Evolutionary conservation across 2,888 invertebrate species (phyloP).

Genomic region (Chydorus sphaericus): DNA sequence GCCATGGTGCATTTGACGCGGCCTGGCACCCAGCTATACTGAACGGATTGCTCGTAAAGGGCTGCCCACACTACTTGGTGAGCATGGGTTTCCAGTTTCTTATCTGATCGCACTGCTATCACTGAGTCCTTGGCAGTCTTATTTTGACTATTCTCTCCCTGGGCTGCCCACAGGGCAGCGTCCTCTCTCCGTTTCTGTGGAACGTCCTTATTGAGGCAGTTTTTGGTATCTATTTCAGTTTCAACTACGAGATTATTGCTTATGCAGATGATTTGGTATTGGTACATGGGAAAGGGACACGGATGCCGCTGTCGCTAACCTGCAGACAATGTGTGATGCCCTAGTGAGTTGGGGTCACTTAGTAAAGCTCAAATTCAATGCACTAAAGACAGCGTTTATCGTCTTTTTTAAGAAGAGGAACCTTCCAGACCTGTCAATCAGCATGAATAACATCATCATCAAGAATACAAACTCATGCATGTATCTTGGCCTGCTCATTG

Average conservation of each 20-base stretch:
- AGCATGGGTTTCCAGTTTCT: neutral
- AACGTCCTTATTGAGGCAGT: neutral
- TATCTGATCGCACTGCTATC: too few species aligned
- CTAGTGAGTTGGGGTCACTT: neutral
- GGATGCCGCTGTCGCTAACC: neutral
- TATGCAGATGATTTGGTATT: slow-evolving; percentile 1
- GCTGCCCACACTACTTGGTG: neutral
- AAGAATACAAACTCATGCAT: neutral
- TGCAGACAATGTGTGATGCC: neutral
- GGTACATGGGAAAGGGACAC: neutral
- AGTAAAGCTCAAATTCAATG: neutral
- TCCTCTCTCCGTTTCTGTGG: slow-evolving; percentile 2
- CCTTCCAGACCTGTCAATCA: neutral
- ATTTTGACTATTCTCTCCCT: neutral
- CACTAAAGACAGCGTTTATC: neutral
- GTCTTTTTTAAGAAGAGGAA: neutral
- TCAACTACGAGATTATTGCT: neutral
- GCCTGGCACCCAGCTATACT: neutral
- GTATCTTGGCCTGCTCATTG: neutral
- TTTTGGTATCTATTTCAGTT: neutral
- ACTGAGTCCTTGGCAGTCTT: neutral
- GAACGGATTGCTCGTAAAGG: neutral
- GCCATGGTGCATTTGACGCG: neutral
- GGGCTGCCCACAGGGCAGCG: slow-evolving; percentile 5
- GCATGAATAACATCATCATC: neutral